Percentiles rank a stretch among this genome's conserved stretches.
These are phyloP conservation scores for Dasypogon diadema DNA, from an alignment of 2,888 invertebrate genomes.

Conservation along the genomic window DNA sequence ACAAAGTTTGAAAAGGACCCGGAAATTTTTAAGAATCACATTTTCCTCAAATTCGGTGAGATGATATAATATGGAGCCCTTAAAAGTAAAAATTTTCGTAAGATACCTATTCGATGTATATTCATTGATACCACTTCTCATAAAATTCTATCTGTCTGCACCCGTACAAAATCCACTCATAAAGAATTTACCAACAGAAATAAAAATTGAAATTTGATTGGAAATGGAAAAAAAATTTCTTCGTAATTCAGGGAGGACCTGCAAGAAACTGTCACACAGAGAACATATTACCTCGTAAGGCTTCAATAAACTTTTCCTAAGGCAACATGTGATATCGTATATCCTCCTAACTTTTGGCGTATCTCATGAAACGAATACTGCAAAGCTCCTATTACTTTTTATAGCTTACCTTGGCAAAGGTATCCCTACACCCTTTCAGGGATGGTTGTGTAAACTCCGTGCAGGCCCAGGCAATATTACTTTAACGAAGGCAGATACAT, in stretches of 20 bases:
- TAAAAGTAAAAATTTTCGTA: too few relatives aligned
- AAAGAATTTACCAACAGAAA: neutral
- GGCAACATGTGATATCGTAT: neutral
- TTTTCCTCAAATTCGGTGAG: too few relatives aligned
- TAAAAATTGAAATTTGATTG: neutral
- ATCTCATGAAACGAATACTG: constrained; percentile 6
- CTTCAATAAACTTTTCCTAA: constrained; percentile 21
- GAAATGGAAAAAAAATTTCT: neutral
- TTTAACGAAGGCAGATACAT: constrained; percentile 6
- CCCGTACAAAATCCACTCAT: too few relatives aligned
- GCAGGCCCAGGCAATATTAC: neutral
- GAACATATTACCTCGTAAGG: constrained; percentile 1
- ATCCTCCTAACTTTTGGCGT: neutral
- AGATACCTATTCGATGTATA: too few relatives aligned
- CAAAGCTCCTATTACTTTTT: constrained; percentile 16
- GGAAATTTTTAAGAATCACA: too few relatives aligned
- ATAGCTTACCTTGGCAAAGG: neutral
- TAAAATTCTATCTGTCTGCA: too few relatives aligned
- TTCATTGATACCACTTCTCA: too few relatives aligned
- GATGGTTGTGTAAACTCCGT: neutral
- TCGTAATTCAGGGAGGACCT: neutral
- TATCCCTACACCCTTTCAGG: neutral
- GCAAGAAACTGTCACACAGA: neutral
- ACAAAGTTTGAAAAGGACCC: too few relatives aligned
- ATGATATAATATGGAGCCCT: too few relatives aligned